A percentile compares a stretch with the other conserved stretches of the same genome.
phyloP scores from a whole-genome alignment of 1,140 invertebrate genomes.

The Neuroterus valhalla region DNA sequence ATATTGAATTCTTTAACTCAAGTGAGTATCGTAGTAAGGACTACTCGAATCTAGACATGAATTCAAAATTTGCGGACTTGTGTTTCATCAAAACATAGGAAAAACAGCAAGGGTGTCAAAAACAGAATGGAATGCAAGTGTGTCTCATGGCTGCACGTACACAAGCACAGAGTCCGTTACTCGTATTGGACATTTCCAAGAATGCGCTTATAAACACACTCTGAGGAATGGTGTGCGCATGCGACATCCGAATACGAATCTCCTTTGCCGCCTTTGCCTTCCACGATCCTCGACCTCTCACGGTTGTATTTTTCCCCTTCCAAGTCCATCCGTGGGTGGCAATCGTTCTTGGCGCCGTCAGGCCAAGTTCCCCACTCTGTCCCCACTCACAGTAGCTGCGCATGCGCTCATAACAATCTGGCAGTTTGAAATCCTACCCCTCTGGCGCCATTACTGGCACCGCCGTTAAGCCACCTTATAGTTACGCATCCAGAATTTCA shows the following conservation, averaged over 20 bases:
- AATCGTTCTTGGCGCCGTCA: slow-evolving; percentile 47
- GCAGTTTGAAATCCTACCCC: neutral
- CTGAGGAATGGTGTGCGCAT: slow-evolving; percentile 35
- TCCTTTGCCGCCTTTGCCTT: neutral
- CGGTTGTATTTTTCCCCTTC: slow-evolving; percentile 36
- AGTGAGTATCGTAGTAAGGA: too few species aligned
- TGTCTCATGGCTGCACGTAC: too few species aligned
- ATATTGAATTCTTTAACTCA: too few species aligned
- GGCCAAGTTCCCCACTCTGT: slow-evolving; percentile 41
- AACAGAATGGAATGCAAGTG: too few species aligned
- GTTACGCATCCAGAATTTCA: too few species aligned
- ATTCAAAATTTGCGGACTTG: too few species aligned
- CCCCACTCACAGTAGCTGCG: slow-evolving; percentile 44
- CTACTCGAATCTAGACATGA: too few species aligned
- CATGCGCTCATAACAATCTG: slow-evolving; percentile 50
- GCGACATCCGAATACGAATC: slow-evolving; percentile 13
- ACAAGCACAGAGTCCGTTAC: too few species aligned
- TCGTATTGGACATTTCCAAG: slow-evolving; percentile 69
- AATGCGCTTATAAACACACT: slow-evolving; percentile 72
- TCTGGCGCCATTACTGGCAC: too few species aligned
- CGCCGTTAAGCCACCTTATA: too few species aligned
- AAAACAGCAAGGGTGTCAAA: too few species aligned
- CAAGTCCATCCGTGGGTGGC: slow-evolving; percentile 2
- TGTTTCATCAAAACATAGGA: too few species aligned
- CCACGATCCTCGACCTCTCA: slow-evolving; percentile 3